A percentile compares a stretch with the other conserved stretches of the same genome.
Evolutionary conservation across 2,888 invertebrate species (phyloP).

Genomic region (Polydrusus cervinus): DNA sequence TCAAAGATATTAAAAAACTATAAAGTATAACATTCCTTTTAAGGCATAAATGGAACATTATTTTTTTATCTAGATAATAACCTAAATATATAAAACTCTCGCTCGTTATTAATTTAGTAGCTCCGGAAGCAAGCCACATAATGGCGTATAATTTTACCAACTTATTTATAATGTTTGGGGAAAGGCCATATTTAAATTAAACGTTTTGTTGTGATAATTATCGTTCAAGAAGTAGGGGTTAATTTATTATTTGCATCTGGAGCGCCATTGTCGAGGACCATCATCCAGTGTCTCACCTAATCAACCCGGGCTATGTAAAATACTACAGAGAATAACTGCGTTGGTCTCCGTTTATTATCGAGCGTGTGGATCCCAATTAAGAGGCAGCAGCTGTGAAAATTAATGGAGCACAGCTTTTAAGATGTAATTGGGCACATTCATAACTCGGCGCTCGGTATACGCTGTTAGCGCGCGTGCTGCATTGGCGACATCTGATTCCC

Average conservation of each 20-base stretch:
- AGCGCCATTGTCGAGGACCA: conserved; percentile 55
- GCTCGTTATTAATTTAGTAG: conserved; percentile 23
- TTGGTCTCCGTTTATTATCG: conserved; percentile 72
- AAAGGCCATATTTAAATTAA: conserved; percentile 42
- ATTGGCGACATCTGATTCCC: conserved; percentile 53
- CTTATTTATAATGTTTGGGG: conserved; percentile 31
- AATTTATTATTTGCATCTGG: conserved; percentile 57
- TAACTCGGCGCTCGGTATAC: conserved; percentile 70
- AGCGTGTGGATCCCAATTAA: conserved; percentile 76
- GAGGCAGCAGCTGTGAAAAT: conserved; percentile 78
- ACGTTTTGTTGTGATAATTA: conserved; percentile 49
- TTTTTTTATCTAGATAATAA: conserved; percentile 7
- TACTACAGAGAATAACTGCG: conserved; percentile 55
- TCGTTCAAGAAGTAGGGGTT: conserved; percentile 47
- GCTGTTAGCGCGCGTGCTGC: conserved; percentile 57
- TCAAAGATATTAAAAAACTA: not conserved
- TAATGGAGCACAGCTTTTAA: conserved; percentile 78
- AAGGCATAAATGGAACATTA: conserved; percentile 5
- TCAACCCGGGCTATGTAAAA: conserved; percentile 51
- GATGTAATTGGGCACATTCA: conserved; percentile 79
- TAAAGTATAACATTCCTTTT: conserved; percentile 24
- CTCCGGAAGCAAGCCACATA: conserved; percentile 15
- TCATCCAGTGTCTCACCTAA: conserved; percentile 59
- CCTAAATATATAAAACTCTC: conserved; percentile 12
- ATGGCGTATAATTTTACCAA: conserved; percentile 24